phyloP scores from a whole-genome alignment of 2,888 invertebrate species.

The Hybos culiciformis region DNA sequence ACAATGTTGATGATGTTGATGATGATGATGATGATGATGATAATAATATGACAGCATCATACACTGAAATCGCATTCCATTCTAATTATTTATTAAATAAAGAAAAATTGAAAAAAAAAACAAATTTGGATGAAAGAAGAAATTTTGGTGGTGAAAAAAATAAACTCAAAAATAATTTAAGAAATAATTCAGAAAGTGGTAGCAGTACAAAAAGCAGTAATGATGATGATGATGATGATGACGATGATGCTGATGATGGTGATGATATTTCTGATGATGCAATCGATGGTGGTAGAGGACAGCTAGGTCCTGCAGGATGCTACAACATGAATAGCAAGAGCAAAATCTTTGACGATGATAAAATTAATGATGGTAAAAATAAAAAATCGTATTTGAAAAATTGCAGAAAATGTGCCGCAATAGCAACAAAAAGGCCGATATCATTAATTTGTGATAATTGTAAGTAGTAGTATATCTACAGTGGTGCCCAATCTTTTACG shows the following conservation, averaged over 20 bases:
- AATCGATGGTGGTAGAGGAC: not conserved
- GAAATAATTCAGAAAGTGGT: not conserved
- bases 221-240: not conserved
- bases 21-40: too few relatives aligned
- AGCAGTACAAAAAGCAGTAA: not conserved
- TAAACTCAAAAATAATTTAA: not conserved
- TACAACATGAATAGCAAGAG: too few relatives aligned
- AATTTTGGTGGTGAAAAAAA: not conserved
- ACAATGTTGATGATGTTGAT: too few relatives aligned
- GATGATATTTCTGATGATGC: not conserved
- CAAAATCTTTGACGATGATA: too few relatives aligned
- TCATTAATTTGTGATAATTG: not conserved
- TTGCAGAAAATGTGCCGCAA: not conserved
- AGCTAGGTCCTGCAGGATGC: too few relatives aligned
- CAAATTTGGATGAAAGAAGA: not conserved
- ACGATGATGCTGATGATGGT: not conserved
- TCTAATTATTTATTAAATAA: too few relatives aligned
- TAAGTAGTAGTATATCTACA: too few relatives aligned
- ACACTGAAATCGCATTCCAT: not conserved
- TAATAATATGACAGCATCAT: not conserved
- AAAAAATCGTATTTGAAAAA: too few relatives aligned
- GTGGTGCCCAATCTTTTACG: too few relatives aligned
- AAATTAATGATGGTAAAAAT: too few relatives aligned
- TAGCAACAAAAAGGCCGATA: not conserved
- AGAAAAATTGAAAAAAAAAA: not conserved